Evolutionary conservation across 2,888 invertebrate genomes (phyloP).

Genomic region (Drosophila prolongata): DNA sequence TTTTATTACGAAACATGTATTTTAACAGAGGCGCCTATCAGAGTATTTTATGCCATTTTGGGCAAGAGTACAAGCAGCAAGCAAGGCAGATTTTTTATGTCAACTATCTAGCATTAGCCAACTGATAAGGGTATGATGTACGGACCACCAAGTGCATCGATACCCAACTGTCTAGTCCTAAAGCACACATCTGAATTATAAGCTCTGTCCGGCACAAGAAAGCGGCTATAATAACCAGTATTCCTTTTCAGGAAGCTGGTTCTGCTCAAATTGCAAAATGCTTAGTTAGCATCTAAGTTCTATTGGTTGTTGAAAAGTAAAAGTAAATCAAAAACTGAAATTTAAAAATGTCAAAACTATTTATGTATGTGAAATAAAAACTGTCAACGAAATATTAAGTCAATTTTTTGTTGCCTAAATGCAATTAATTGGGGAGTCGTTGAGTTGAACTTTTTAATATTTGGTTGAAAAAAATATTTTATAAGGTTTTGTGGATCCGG

Average conservation of each 20-base stretch:
- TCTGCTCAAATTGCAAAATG: constrained; percentile 56
- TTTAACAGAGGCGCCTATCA: constrained; percentile 62
- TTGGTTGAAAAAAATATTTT: too few relatives aligned
- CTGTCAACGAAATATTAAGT: constrained; percentile 45
- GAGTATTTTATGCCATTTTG: constrained; percentile 75
- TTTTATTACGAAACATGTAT: constrained; percentile 64
- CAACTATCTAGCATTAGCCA: constrained; percentile 41
- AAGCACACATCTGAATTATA: constrained; percentile 35
- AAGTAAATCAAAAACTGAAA: constrained; percentile 40
- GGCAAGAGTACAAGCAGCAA: constrained; percentile 57
- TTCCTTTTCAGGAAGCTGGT: constrained; percentile 12
- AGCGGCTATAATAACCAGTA: constrained; percentile 10
- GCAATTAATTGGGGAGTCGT: background rate
- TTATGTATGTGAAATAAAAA: constrained; percentile 75
- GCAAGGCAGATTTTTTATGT: constrained; percentile 51
- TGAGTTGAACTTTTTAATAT: too few relatives aligned
- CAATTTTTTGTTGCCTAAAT: background rate
- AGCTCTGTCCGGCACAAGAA: constrained; percentile 19
- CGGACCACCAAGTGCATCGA: background rate
- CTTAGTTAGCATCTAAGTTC: constrained; percentile 58
- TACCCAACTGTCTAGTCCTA: constrained; percentile 60
- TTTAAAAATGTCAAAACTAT: constrained; percentile 61
- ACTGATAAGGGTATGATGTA: constrained; percentile 14
- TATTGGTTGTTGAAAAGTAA: constrained; percentile 60
- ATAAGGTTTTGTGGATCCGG: too few relatives aligned